phyloP scores from a whole-genome alignment of 2,888 invertebrate species.

The Alentia gelatinosa region DNA sequence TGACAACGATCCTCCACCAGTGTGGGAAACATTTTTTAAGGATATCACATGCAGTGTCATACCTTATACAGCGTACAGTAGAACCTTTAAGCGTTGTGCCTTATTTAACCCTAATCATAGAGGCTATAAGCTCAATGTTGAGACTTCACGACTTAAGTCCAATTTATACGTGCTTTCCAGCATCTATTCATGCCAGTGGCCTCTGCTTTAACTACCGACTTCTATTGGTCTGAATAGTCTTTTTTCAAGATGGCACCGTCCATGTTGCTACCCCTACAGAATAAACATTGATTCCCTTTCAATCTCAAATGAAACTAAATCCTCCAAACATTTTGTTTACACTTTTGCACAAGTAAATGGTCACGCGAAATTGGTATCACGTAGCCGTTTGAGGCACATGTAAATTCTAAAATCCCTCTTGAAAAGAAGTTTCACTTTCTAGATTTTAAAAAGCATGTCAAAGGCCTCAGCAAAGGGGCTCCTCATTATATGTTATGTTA shows the following conservation, averaged over 20 bases:
- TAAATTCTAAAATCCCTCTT: too few species aligned
- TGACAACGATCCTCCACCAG: too few species aligned
- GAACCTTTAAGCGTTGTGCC: not conserved
- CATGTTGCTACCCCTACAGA: not conserved
- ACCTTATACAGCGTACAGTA: not conserved
- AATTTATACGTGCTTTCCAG: not conserved
- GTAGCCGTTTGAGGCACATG: too few species aligned
- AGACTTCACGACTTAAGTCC: conserved; percentile 29
- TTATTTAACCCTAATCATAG: conserved; percentile 12
- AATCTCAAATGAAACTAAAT: not conserved
- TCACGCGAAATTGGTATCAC: too few species aligned
- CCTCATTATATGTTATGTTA: too few species aligned
- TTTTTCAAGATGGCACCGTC: not conserved
- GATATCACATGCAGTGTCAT: not conserved
- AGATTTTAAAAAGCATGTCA: too few species aligned
- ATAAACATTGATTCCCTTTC: not conserved
- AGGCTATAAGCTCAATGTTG: conserved; percentile 8
- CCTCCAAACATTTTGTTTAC: too few species aligned
- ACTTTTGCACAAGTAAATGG: too few species aligned
- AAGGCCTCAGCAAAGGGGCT: too few species aligned
- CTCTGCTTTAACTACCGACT: not conserved
- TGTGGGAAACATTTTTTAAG: too few species aligned
- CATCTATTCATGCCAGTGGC: not conserved
- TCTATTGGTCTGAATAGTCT: conserved; percentile 8
- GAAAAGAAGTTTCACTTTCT: too few species aligned